Evolutionary conservation across 2,113 vertebrate species (phyloP), one percentile per base, ranked within the genome.

Genomic region (Oryzias curvinotus): DNA sequence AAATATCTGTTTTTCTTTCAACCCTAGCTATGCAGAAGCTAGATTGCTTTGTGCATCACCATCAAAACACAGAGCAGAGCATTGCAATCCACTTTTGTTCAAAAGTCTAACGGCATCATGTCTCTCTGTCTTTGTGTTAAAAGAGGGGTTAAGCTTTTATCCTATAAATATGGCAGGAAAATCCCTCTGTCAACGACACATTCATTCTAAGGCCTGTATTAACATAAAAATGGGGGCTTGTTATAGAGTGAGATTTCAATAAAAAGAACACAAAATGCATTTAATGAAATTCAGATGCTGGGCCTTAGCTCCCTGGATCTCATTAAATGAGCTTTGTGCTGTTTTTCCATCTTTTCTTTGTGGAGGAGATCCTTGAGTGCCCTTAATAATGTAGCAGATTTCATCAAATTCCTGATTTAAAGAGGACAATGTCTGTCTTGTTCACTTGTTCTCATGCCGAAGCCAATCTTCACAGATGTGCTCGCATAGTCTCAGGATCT

Each of bases 211-310:
- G 79, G 79, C 85, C 60, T 3, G 63, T 87, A 90, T 91, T 92
- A 88, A 85, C 90, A 91, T 91, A 84, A 91, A 89, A 91, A 91
- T 85, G 81, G 85, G 83, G 80, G 87, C 90, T 91, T 91, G 91
- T 92, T 93, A 91, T 90, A 91, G 90, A 87, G 85, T 86, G 81
- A 89, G 82, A 90, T 88, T 90, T 91, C 89, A 91, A 90, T 90
- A 88, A 87, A 90, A 90, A 86, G 79, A 86, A 87, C 83, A 89
- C 87, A 90, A 90, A 90, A 91, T 88, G 86, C 86, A 80, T 91
- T 90, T 93, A 92, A 92, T 92, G 90, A 92, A 92, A 91, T 91
- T 91, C 90, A 89, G 88, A 87, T 85, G 87, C 84, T 60, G 70
- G 80, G 84, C 71, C 74, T 64, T 47, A 70, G 88, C 84, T 90